Evolutionary conservation across 2,888 invertebrate genomes (phyloP), one percentile per base, ranked within the genome.

Genomic region (Athrips mouffetella): DNA sequence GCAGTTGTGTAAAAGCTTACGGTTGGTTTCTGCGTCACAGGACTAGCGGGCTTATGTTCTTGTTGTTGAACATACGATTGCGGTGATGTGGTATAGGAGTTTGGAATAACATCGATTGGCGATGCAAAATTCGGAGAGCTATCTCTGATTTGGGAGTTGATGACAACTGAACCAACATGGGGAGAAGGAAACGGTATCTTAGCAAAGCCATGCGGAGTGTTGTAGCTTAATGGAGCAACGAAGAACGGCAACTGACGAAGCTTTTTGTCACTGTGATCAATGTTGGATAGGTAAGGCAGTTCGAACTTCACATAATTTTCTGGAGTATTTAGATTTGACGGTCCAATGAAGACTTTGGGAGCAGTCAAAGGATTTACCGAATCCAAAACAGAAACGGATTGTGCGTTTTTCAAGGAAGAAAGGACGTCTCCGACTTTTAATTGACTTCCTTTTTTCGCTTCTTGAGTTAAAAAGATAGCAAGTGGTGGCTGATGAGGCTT

Each of bases 171-270:
- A 1, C 96, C 96, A 0, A 96, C 95, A 63, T 96, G 96, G 0
- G 96, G 96, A 10, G 95, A 93, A 0, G 96, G 96, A 70, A 96
- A 91, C 0, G 95, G 92, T 54, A 96, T 96, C 79, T 96, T 96
- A 0, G 94, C 93, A 67, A 94, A 96, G 2, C 96, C 96, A 41
- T 91, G 89, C 0, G 95, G 96, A n/a, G 95, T 92, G 58, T 93
- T 92, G 65, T 95, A 96, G 65, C 94, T 96, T 18, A 95, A 76
- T 0, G 96, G 96, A 0, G 96, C 96, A 5, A 96, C 96, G 62
- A 96, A 96, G 77, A 96, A 96, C 0, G 95, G 94, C 1, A 95
- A 73, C 57, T 94, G 92, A 47, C 92, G 92, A 1, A 94, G 89
- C 75, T 94, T 94, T 48, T 91, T 90, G 62, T 94, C 93, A 7